These are phyloP conservation scores for Lateolabrax maculatus DNA, from an alignment of 2,797 vertebrate species.

Conservation along the genomic window DNA sequence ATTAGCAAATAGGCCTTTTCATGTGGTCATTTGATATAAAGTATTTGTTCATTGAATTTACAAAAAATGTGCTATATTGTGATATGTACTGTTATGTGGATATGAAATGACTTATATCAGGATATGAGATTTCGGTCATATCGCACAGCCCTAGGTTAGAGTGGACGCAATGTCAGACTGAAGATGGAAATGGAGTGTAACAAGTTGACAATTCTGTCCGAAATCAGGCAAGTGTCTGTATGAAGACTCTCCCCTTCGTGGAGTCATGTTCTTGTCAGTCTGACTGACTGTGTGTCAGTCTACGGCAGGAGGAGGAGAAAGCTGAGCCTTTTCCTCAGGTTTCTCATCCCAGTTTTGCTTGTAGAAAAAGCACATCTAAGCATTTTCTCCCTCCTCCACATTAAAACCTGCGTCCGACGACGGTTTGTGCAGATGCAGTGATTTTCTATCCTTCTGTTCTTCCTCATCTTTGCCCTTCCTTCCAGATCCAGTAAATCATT, in stretches of 20 bases:
- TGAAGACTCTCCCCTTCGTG: conserved; percentile 6
- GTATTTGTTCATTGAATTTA: too few species aligned
- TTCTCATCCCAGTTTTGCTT: conserved; percentile 49
- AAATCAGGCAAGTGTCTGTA: background rate
- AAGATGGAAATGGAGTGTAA: too few species aligned
- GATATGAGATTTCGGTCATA: too few species aligned
- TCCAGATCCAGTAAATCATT: conserved; percentile 59
- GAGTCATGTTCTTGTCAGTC: conserved; percentile 17
- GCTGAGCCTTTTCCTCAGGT: conserved; percentile 58
- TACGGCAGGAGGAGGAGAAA: conserved; percentile 31
- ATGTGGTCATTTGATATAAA: too few species aligned
- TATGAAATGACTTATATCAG: too few species aligned
- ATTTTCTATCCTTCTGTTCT: conserved; percentile 63
- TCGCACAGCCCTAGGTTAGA: too few species aligned
- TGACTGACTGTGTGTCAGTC: conserved; percentile 16
- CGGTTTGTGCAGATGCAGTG: conserved; percentile 69
- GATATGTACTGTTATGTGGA: too few species aligned
- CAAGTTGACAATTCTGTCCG: too few species aligned
- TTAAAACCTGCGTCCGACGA: conserved; percentile 66
- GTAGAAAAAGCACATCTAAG: conserved; percentile 49
- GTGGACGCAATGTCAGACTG: too few species aligned
- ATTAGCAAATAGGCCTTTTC: too few species aligned
- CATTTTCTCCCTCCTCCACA: conserved; percentile 57
- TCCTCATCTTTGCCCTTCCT: conserved; percentile 56
- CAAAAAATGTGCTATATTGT: too few species aligned